phyloP scores from a whole-genome alignment of 2,113 vertebrate genomes.

The Dicerorhinus sumatrensis region DNA sequence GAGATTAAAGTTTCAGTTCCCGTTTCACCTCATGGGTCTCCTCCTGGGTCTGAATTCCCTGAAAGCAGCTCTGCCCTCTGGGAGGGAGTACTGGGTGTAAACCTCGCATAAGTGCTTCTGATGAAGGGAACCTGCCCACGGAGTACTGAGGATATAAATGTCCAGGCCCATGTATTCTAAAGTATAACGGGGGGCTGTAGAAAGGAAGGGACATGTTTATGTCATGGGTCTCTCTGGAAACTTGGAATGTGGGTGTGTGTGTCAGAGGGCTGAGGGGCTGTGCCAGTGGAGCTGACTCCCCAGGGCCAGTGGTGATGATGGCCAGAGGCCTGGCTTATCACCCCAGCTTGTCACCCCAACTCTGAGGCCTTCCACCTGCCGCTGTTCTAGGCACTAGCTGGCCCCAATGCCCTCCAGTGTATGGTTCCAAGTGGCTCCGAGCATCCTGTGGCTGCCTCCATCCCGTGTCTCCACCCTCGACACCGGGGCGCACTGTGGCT shows the following conservation, averaged over 20 bases:
- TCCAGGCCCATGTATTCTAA: not conserved
- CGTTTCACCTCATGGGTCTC: not conserved
- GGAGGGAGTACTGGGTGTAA: not conserved
- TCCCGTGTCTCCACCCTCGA: too few species aligned
- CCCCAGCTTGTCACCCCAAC: not conserved
- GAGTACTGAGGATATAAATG: accelerated
- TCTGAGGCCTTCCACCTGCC: not conserved
- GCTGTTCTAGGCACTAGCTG: not conserved
- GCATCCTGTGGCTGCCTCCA: not conserved
- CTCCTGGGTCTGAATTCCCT: not conserved
- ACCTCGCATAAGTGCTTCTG: not conserved
- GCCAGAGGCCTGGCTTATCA: not conserved
- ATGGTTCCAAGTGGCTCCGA: not conserved
- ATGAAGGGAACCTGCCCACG: not conserved
- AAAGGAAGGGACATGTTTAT: not conserved
- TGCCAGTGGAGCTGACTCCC: not conserved
- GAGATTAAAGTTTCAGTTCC: not conserved
- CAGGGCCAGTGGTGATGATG: too few species aligned
- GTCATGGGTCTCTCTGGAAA: not conserved
- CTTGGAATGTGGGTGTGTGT: not conserved
- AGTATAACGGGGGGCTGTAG: accelerated
- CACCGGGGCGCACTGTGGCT: accelerated
- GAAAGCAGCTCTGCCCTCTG: not conserved
- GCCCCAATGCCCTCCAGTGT: too few species aligned
- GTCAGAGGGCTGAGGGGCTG: not conserved